Base-by-base conservation (phyloP, 2,113 vertebrate species). In the Heterocephalus glaber region DNA sequence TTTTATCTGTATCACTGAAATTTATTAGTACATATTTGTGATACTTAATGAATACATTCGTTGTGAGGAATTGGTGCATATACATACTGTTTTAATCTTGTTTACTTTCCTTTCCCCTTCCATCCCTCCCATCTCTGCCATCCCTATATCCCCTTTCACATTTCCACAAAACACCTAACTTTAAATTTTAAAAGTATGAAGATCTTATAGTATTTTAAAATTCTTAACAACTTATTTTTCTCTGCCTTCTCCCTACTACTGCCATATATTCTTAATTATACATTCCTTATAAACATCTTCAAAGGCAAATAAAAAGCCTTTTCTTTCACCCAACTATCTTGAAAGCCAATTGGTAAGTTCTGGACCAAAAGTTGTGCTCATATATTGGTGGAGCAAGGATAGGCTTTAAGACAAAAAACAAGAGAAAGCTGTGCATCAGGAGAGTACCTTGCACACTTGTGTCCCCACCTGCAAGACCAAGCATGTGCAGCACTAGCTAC, bases 141-240 rank as follows among this genome's bases (percentile, higher is more conserved):
- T 30, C 28, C 74, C 26, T 77, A 16, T 47, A 47, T 49, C 74
- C 44, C 26, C 41, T 77, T 77, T 44, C 28, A 49, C 28, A 49
- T 49, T 14, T 14, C 13, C 44, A 77, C 1, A 26, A 12, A 49
- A 77, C 14, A 72, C 16, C n/a, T 0, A 83, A 60, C 66, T 84
- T 95, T 72, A 84, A 86, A 38, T 49, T 94, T 91, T 52, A 58
- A 56, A 63, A 95, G 38, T 89, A 65, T 33, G 30, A 93, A 82
- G 7, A 86, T 3, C 7, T 84, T 65, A 33, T 38, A 54, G 58
- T 87, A 79, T 90, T 47, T 95, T 83, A 22, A 52, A 89, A 72
- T 56, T 92, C 13, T 84, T 58, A 68, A 60, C 60, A 33, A 47
- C 5, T 60, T 84, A 93, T n/a, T 90, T 8, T 35, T 44, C 7